Conservation (phyloP, 2,888 invertebrate genomes). For the Dynastes tityus region DNA sequence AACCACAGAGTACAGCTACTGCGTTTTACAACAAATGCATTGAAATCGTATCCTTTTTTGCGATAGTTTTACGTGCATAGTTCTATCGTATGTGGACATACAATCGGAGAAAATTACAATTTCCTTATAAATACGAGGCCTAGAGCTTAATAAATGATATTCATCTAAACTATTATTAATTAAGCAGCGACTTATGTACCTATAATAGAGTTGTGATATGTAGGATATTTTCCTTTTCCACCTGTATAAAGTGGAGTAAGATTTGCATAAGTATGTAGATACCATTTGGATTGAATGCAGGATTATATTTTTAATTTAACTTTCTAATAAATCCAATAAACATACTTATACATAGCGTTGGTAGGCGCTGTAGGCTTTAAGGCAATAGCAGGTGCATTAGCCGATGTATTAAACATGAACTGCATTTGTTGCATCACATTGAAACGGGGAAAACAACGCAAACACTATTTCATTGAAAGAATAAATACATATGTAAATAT, state of each 20-base stretch:
- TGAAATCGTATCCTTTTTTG: neutral
- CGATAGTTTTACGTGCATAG: neutral
- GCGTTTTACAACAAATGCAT: slow-evolving; percentile 7
- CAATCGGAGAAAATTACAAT: neutral
- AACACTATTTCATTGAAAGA: no score
- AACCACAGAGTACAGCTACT: neutral
- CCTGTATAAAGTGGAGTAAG: neutral
- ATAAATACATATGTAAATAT: no score
- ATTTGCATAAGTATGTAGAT: slow-evolving; percentile 2
- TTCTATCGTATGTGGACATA: neutral
- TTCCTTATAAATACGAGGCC: neutral
- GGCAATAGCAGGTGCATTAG: neutral
- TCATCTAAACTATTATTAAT: neutral
- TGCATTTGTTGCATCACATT: neutral
- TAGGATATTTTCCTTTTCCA: neutral
- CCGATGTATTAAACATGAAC: no score
- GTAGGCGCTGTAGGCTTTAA: neutral
- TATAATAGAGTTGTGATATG: neutral
- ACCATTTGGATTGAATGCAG: neutral
- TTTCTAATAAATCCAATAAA: slow-evolving; percentile 1
- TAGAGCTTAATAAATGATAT: neutral
- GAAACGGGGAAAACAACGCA: neutral
- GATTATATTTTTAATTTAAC: neutral
- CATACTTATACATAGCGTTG: neutral
- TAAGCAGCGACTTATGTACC: neutral